Conservation (phyloP, 2,113 vertebrate genomes). For the Bagarius yarrelli region DNA sequence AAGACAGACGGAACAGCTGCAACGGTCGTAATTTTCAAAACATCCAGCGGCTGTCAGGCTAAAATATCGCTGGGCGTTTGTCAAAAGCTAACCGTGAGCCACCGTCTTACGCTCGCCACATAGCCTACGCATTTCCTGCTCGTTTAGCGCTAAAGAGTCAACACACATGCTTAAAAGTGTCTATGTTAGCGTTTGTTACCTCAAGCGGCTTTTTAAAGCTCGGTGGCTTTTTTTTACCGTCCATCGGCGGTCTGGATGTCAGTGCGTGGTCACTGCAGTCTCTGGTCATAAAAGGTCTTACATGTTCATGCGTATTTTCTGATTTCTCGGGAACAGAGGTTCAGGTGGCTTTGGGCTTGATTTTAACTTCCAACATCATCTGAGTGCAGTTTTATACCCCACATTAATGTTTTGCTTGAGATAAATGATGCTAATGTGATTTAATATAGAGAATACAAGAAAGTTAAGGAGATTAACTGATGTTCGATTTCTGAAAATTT, state of each 20-base stretch:
- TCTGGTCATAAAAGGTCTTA: conserved; percentile 11
- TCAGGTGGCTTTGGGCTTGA: background rate
- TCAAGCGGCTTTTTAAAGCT: conserved; percentile 32
- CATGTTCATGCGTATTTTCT: conserved; percentile 28
- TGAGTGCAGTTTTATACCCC: background rate
- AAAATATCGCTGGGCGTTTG: conserved; percentile 14
- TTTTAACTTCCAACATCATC: background rate
- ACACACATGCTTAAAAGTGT: background rate
- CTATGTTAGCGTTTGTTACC: conserved; percentile 4
- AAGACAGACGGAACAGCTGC: conserved; percentile 11
- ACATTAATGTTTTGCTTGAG: background rate
- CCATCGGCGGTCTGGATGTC: conserved; percentile 9
- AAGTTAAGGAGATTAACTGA: background rate
- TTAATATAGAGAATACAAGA: background rate
- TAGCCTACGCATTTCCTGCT: conserved; percentile 31
- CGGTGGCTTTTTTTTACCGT: conserved; percentile 13
- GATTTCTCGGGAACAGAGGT: background rate
- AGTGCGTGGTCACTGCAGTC: conserved; percentile 13
- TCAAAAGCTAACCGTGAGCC: background rate
- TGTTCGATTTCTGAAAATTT: too few species aligned
- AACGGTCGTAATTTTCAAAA: conserved; percentile 10
- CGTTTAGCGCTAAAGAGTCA: conserved; percentile 6
- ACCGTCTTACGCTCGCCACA: conserved; percentile 1
- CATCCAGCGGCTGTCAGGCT: conserved; percentile 8
- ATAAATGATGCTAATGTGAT: background rate